phyloP scores from a whole-genome alignment of 1,140 invertebrate species.

The Platorchestia sp. region DNA sequence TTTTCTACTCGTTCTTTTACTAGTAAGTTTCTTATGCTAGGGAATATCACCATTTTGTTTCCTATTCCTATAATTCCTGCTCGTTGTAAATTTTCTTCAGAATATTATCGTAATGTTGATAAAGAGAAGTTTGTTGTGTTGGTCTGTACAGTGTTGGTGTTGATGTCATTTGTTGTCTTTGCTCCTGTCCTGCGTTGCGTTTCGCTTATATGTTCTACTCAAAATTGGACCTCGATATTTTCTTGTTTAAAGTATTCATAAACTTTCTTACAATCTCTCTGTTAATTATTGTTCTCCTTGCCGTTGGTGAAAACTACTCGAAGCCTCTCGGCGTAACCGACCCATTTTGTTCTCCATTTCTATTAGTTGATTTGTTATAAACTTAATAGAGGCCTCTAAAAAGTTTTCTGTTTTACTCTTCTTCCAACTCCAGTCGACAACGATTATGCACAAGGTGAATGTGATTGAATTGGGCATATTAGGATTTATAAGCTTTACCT shows the following conservation, averaged over 20 bases:
- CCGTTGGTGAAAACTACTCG: neutral
- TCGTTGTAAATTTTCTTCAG: neutral
- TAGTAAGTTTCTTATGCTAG: neutral
- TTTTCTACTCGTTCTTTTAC: neutral
- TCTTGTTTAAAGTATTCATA: neutral
- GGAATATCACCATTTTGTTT: neutral
- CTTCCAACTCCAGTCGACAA: neutral
- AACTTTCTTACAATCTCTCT: neutral
- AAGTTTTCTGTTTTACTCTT: neutral
- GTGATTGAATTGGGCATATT: conserved; percentile 20
- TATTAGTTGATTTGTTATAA: neutral
- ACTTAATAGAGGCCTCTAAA: neutral
- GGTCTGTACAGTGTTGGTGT: conserved; percentile 44
- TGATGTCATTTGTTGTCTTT: neutral
- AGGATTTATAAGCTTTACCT: neutral
- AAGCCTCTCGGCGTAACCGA: neutral
- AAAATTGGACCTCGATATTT: neutral
- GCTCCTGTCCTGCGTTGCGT: conserved; percentile 11
- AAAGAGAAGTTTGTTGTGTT: conserved; percentile 20
- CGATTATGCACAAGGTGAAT: neutral
- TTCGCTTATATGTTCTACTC: neutral
- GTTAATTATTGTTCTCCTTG: neutral
- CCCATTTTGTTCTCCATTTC: neutral
- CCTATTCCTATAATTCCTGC: neutral
- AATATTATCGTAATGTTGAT: conserved; percentile 20